Conservation (phyloP, 2,888 invertebrate genomes). For the Dicyrtoma fusca region DNA sequence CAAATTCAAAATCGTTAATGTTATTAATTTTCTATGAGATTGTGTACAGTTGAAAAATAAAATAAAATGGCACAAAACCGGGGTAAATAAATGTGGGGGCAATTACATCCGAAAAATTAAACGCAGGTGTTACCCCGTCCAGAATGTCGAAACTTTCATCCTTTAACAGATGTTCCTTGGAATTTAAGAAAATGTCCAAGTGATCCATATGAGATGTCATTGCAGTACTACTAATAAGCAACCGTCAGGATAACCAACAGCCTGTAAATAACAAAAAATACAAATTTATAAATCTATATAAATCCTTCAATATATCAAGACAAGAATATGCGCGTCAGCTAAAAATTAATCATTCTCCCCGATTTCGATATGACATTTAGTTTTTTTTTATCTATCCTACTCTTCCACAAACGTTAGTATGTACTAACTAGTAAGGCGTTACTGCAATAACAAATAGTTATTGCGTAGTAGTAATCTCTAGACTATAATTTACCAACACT, state of each 20-base stretch:
- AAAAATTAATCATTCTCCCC: too few species aligned
- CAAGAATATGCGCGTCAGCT: too few species aligned
- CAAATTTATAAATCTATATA: not conserved
- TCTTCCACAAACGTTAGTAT: too few species aligned
- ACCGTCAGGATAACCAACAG: slow-evolving; percentile 10
- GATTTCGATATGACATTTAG: too few species aligned
- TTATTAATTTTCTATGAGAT: too few species aligned
- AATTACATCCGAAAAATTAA: slow-evolving; percentile 25
- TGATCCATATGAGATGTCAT: slow-evolving; percentile 47
- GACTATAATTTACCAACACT: too few species aligned
- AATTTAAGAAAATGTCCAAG: slow-evolving; percentile 45
- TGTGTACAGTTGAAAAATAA: not conserved
- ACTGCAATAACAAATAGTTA: too few species aligned
- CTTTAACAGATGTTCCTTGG: slow-evolving; percentile 39
- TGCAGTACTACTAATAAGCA: not conserved
- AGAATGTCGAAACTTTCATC: slow-evolving; percentile 46
- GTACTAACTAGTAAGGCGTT: too few species aligned
- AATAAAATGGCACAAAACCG: not conserved
- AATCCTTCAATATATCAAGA: not conserved
- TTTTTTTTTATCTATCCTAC: too few species aligned
- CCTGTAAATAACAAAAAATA: not conserved
- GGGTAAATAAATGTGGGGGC: not conserved
- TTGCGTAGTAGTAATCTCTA: too few species aligned
- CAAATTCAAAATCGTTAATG: too few species aligned
- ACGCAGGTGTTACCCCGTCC: slow-evolving; percentile 25